These are phyloP conservation scores for Heliopora coerulea DNA, from an alignment of 92 coral and sea anemone species.

Conservation along the genomic window DNA sequence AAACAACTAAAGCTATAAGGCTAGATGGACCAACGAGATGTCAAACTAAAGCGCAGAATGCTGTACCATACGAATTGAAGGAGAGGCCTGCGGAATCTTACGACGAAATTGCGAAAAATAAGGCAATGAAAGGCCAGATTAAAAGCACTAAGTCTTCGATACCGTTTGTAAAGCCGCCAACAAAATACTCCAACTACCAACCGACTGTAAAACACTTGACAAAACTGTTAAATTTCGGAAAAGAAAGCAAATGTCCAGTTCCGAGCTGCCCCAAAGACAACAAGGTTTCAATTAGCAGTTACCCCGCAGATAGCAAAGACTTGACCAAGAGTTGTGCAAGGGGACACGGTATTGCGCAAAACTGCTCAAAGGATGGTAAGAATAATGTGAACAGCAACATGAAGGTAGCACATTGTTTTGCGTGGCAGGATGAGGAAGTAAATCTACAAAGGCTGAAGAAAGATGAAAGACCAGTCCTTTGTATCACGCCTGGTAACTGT, in stretches of 20 bases:
- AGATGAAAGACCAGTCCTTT: neutral
- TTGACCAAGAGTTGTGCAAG: neutral
- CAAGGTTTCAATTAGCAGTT: neutral
- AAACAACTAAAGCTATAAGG: conserved; percentile 6
- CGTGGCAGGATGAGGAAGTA: conserved; percentile 28
- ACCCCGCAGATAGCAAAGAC: neutral
- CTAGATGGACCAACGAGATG: conserved; percentile 2
- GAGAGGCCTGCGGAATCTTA: conserved; percentile 2
- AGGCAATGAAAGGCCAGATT: neutral
- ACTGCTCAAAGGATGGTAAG: neutral
- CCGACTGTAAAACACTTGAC: conserved; percentile 21
- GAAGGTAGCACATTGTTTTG: conserved; percentile 10
- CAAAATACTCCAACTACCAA: conserved; percentile 14
- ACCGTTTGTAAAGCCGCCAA: conserved; percentile 23
- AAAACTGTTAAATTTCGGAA: conserved; percentile 20
- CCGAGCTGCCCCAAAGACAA: conserved; percentile 10
- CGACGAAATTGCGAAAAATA: conserved; percentile 1
- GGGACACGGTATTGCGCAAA: neutral
- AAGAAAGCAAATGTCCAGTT: conserved; percentile 3
- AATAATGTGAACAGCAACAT: neutral
- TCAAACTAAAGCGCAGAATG: conserved; percentile 4
- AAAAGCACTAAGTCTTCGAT: conserved; percentile 11
- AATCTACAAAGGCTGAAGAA: conserved; percentile 3
- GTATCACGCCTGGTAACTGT: neutral
- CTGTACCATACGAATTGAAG: conserved; percentile 6